phyloP scores from a whole-genome alignment of 2,113 vertebrate species.

The Xiphias gladius region DNA sequence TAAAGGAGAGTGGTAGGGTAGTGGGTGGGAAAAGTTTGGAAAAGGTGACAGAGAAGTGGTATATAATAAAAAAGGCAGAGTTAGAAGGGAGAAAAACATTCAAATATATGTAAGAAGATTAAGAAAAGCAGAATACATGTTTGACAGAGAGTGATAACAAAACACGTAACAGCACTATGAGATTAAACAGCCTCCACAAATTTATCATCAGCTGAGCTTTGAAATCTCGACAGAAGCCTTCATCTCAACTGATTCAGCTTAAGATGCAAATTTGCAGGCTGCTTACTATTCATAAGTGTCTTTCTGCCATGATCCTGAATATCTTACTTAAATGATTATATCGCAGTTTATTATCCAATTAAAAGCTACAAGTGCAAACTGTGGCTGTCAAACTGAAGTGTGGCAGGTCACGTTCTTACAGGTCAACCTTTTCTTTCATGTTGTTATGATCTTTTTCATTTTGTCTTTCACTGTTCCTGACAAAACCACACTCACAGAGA shows the following conservation, averaged over 20 bases:
- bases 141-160: neutral
- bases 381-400: neutral
- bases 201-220: slow-evolving; percentile 69
- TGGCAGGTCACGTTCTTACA: slow-evolving; percentile 21
- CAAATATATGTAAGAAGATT: neutral
- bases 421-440: slow-evolving; percentile 8
- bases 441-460: neutral
- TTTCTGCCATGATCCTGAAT: slow-evolving; percentile 36
- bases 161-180: neutral
- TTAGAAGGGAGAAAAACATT: neutral
- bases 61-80: neutral
- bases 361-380: slow-evolving; percentile 28
- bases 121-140: neutral
- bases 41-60: neutral
- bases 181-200: slow-evolving; percentile 44
- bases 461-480: neutral
- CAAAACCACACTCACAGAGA: neutral
- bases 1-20: neutral
- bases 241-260: slow-evolving; percentile 42
- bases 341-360: slow-evolving; percentile 47
- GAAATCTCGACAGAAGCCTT: slow-evolving; percentile 51
- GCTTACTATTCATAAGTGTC: slow-evolving; percentile 56
- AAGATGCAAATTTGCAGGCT: slow-evolving; percentile 50
- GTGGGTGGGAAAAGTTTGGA: too few species aligned
- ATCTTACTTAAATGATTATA: slow-evolving; percentile 28